Base-by-base conservation (phyloP, 2,113 vertebrate genomes). In the Psilopogon haemacephalus region DNA sequence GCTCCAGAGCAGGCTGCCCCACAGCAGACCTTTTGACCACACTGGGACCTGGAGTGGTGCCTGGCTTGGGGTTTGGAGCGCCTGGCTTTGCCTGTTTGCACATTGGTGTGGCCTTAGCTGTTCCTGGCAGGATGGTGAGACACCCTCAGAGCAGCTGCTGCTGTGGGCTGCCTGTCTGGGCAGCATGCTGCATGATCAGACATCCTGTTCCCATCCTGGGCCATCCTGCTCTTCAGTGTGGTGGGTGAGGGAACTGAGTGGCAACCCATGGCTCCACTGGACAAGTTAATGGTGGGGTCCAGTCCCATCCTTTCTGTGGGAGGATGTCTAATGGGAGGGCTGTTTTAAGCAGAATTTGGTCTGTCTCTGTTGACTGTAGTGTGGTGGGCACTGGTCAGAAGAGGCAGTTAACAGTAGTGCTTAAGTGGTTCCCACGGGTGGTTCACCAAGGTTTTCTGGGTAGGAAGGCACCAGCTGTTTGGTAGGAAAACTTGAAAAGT, bases 291-390 rank as follows among this genome's bases (percentile, higher is more conserved):
- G 11, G 28, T 63, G 44, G 38, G 37, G 9, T 62, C 12, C 28
- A 37, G 35, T 52, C 62, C n/a, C 6, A 5, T 78, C 37, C 50
- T 32, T 44, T 75, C 38, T 50, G 71, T 58, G 44, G 86, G 35
- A 91, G 35, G 84, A n/a, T 14, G 54, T 74, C 13, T 83, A 62
- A 63, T 20, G 48, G 79, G 37, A 28, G 21, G 78, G 37, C 79
- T 95, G 80, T 95, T 95, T 96, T 93, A 75, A 71, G 60, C 37
- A 89, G 72, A 60, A 48, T 83, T 91, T 90, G 71, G 62, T 75
- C 67, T 86, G 58, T 58, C 38, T 90, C 32, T 9, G 6, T 84
- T 74, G 56, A 55, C 55, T 88, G 71, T 33, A 82, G 54, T 8
- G 20, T 81, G 84, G 56, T 85, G 81, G 76, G 62, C 50, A 27